These are phyloP conservation scores for Sepioteuthis lessoniana DNA, from an alignment of 2,888 invertebrate genomes.

Conservation along the genomic window DNA sequence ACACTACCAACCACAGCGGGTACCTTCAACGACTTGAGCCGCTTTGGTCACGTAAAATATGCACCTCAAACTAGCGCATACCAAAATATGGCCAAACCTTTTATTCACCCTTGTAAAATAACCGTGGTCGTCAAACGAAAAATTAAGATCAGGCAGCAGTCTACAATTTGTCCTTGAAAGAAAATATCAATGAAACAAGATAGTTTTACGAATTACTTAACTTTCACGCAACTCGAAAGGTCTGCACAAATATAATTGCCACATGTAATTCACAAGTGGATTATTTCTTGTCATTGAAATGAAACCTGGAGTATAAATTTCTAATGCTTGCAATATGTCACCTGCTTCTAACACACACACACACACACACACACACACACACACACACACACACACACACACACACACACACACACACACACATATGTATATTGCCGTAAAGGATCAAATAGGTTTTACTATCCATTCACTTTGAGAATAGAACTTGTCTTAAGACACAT, in stretches of 20 bases:
- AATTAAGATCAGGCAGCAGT: background rate
- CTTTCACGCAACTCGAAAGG: background rate
- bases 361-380: too few relatives aligned
- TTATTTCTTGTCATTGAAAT: constrained; percentile 33
- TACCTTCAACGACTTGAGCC: too few relatives aligned
- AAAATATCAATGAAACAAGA: background rate
- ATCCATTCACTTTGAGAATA: too few relatives aligned
- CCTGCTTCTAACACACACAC: background rate
- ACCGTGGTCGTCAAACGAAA: background rate
- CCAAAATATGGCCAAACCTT: background rate
- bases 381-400: too few relatives aligned
- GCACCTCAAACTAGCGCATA: too few relatives aligned
- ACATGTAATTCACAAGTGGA: background rate
- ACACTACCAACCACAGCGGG: too few relatives aligned
- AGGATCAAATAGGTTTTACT: too few relatives aligned
- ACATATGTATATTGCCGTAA: too few relatives aligned
- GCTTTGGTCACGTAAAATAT: too few relatives aligned
- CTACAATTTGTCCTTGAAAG: background rate
- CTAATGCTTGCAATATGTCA: background rate
- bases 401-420: too few relatives aligned
- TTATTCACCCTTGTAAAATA: background rate
- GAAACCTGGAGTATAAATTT: background rate
- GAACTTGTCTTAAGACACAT: too few relatives aligned
- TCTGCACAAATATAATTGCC: background rate
- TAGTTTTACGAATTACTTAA: background rate